Evolutionary conservation across 2,888 invertebrate genomes (phyloP).

Genomic region (Nipponacmea schrenckii): DNA sequence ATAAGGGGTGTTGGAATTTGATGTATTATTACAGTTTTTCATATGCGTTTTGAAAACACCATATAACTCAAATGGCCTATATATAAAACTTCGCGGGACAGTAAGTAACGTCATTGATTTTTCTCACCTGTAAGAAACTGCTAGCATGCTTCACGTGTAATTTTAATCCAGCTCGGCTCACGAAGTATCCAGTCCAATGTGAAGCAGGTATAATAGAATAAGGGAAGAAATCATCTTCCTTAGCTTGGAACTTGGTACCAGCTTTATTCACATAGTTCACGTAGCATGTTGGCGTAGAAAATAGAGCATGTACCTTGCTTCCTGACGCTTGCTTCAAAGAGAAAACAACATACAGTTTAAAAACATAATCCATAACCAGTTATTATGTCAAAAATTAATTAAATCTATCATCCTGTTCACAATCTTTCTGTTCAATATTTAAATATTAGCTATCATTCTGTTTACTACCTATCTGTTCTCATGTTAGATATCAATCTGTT

Average conservation of each 20-base stretch:
- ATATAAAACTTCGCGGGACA: no score
- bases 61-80: no score
- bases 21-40: no score
- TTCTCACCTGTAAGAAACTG: constrained; percentile 66
- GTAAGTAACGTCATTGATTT: no score
- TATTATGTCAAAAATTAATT: no score
- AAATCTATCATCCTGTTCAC: constrained; percentile 76
- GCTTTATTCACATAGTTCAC: no score
- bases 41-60: no score
- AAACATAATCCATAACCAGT: constrained; percentile 71
- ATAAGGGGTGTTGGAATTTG: neutral
- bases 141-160: constrained; percentile 67
- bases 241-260: constrained; percentile 47
- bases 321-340: constrained; percentile 28
- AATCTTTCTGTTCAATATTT: constrained; percentile 51
- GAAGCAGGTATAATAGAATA: constrained; percentile 80
- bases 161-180: constrained; percentile 69
- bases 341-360: constrained; percentile 69
- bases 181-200: constrained; percentile 88
- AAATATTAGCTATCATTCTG: constrained; percentile 79
- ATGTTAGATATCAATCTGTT: constrained; percentile 47
- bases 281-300: no score
- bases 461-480: constrained; percentile 54
- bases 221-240: constrained; percentile 56
- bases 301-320: no score